Evolutionary conservation across 2,797 vertebrate species (phyloP).

Genomic region (Pseudotriccus pelzelni): DNA sequence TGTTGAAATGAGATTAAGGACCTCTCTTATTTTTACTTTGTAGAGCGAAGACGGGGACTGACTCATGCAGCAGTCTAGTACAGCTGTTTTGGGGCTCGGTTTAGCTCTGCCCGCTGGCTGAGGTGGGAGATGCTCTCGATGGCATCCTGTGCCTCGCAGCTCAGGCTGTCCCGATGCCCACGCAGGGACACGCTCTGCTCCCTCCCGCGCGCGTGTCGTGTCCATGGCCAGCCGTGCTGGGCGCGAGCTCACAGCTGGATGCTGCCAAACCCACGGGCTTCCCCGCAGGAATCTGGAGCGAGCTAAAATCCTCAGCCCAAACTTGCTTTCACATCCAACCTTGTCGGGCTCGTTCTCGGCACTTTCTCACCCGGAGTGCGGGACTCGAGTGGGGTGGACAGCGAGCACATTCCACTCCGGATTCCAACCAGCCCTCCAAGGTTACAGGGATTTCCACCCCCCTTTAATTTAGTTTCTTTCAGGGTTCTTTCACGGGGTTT

Average conservation of each 20-base stretch:
- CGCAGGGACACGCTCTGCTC: background rate
- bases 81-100: background rate
- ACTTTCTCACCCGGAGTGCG: background rate
- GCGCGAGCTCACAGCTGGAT: background rate
- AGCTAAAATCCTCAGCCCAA: background rate
- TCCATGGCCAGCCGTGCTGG: background rate
- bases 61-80: accelerated
- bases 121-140: background rate
- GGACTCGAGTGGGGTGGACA: background rate
- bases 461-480: background rate
- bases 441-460: background rate
- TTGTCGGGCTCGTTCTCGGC: background rate
- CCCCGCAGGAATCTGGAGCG: background rate
- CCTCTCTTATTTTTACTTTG: background rate
- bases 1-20: background rate
- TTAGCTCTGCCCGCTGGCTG: background rate
- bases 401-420: background rate
- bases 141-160: background rate
- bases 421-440: conserved; percentile 38
- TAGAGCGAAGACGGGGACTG: background rate
- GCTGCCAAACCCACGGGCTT: background rate
- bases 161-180: background rate
- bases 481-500: background rate
- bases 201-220: background rate
- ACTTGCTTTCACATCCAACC: background rate